phyloP scores from a whole-genome alignment of 2,888 invertebrate genomes.

The Folsomia candida region DNA sequence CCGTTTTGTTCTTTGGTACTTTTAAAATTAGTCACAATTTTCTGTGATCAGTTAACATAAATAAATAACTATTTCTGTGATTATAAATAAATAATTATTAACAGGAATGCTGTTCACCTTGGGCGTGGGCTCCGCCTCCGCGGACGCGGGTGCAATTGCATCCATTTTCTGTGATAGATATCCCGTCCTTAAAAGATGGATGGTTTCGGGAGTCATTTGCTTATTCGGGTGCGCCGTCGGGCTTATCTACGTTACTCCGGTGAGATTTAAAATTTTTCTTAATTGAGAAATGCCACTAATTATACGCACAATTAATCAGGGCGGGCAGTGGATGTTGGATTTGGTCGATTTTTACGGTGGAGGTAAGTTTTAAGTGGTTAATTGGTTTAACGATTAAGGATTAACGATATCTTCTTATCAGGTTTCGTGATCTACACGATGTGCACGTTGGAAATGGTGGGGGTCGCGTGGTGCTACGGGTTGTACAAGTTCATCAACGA shows the following conservation, averaged over 20 bases:
- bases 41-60: too few species aligned
- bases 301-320: conserved; percentile 57
- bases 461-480: conserved; percentile 63
- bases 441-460: conserved; percentile 61
- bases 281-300: background rate
- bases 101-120: conserved; percentile 4
- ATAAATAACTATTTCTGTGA: too few species aligned
- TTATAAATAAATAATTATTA: too few species aligned
- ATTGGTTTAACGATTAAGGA: too few species aligned
- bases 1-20: conserved; percentile 81
- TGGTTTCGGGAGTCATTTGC: conserved; percentile 62
- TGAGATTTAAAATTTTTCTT: conserved; percentile 53
- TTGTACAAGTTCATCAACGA: conserved; percentile 64
- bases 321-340: conserved; percentile 63
- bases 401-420: too few species aligned
- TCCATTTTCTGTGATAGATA: conserved; percentile 68
- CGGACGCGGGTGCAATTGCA: conserved; percentile 67
- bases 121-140: conserved; percentile 67
- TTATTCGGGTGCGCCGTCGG: conserved; percentile 64
- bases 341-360: conserved; percentile 62
- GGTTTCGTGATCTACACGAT: conserved; percentile 63
- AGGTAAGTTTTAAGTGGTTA: too few species aligned
- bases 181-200: conserved; percentile 62
- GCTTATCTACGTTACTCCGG: conserved; percentile 73
- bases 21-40: too few species aligned